A percentile compares a stretch with the other conserved stretches of the same genome.
phyloP scores from a whole-genome alignment of 2,888 invertebrate genomes.

The Drosophila pegasa region DNA sequence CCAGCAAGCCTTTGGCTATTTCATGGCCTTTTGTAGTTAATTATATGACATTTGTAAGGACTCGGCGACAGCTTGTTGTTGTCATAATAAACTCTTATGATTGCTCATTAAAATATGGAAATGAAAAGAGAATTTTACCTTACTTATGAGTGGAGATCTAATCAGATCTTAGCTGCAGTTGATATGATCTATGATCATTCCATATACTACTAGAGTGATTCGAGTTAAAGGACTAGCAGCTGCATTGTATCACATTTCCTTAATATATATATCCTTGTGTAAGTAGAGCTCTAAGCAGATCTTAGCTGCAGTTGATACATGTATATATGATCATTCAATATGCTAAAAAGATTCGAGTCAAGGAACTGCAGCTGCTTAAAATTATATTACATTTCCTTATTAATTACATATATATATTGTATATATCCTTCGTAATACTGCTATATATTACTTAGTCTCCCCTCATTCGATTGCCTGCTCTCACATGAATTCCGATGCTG shows the following conservation, averaged over 20 bases:
- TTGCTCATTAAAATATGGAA: not conserved
- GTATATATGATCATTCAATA: no score
- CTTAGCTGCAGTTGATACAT: no score
- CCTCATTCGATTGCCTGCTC: not conserved
- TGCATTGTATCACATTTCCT: no score
- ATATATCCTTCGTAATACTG: not conserved
- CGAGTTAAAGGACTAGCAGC: no score
- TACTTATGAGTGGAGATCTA: no score
- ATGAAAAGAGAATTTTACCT: no score
- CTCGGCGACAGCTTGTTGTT: not conserved
- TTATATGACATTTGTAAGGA: not conserved
- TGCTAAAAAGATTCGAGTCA: no score
- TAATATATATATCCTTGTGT: no score
- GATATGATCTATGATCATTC: no score
- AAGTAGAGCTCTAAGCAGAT: no score
- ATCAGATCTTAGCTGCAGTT: no score
- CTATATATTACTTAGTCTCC: not conserved
- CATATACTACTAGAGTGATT: no score
- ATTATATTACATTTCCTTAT: not conserved
- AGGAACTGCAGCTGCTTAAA: not conserved
- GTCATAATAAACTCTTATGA: not conserved
- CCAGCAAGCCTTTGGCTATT: conserved; percentile 3
- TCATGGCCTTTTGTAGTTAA: not conserved
- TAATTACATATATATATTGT: not conserved
- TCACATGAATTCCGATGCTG: not conserved